phyloP scores from a whole-genome alignment of 2,888 invertebrate species.

The Lydus trimaculatus region DNA sequence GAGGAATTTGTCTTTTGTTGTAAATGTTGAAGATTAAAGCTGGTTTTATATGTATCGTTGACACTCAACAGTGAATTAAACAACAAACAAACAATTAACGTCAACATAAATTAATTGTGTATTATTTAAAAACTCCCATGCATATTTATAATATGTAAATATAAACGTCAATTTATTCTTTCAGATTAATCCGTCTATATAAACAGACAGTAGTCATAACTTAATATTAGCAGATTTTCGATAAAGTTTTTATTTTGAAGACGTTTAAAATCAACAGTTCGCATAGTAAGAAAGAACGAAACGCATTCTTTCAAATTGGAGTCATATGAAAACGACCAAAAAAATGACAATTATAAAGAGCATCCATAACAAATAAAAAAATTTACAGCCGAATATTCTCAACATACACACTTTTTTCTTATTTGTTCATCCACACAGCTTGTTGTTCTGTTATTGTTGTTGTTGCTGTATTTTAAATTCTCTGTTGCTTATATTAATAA shows the following conservation, averaged over 20 bases:
- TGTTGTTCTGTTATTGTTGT: constrained; percentile 13
- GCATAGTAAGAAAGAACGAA: no score
- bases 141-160: constrained; percentile 32
- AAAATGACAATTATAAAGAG: not conserved
- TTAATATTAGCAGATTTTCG: constrained; percentile 15
- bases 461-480: not conserved
- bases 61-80: not conserved
- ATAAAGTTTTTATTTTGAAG: constrained; percentile 15
- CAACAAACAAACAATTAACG: constrained; percentile 25
- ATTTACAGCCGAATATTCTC: not conserved
- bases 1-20: not conserved
- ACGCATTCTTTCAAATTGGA: not conserved
- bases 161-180: constrained; percentile 20
- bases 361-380: not conserved
- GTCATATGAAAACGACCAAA: not conserved
- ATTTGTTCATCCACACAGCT: constrained; percentile 9
- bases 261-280: no score
- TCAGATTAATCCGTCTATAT: not conserved
- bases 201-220: constrained; percentile 10
- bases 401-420: not conserved
- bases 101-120: constrained; percentile 28
- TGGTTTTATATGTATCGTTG: not conserved
- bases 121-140: constrained; percentile 18
- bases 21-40: not conserved
- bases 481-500: constrained; percentile 5